Percentiles rank a stretch among this genome's conserved stretches.
Conservation (phyloP, 2,797 vertebrate species). For the Megaceryle alcyon region DNA sequence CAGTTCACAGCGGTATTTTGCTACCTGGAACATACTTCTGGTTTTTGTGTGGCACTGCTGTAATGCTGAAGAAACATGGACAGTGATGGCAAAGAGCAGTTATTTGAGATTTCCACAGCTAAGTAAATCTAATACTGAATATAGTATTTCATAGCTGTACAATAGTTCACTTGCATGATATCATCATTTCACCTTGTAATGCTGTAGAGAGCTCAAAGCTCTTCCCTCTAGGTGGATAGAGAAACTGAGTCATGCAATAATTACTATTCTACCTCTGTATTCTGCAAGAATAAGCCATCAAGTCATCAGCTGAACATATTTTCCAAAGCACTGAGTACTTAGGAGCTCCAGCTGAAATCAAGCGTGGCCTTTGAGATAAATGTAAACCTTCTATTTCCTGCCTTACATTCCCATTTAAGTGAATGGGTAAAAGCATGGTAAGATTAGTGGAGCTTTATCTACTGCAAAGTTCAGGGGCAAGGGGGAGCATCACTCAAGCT, state of each 20-base stretch:
- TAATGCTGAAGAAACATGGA: neutral
- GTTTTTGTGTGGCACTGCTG: neutral
- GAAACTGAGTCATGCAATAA: constrained; percentile 49
- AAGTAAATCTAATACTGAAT: neutral
- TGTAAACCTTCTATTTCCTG: neutral
- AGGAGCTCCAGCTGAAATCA: neutral
- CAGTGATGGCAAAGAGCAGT: neutral
- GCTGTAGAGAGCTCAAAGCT: neutral
- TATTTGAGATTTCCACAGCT: neutral
- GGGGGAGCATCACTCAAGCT: neutral
- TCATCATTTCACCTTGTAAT: neutral
- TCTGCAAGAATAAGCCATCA: constrained; percentile 1
- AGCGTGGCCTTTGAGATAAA: neutral
- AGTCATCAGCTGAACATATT: neutral
- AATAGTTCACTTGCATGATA: neutral
- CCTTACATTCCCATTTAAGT: neutral
- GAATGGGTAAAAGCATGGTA: neutral
- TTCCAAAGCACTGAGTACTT: neutral
- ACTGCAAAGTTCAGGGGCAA: neutral
- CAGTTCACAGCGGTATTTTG: neutral
- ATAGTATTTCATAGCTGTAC: neutral
- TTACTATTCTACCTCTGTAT: neutral
- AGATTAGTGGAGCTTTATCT: neutral
- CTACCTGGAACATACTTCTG: neutral
- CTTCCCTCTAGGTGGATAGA: neutral